A percentile compares a stretch with the other conserved stretches of the same genome.
These are phyloP conservation scores for Tenthredo amoena DNA, from an alignment of 2,888 invertebrate species.

Conservation along the genomic window DNA sequence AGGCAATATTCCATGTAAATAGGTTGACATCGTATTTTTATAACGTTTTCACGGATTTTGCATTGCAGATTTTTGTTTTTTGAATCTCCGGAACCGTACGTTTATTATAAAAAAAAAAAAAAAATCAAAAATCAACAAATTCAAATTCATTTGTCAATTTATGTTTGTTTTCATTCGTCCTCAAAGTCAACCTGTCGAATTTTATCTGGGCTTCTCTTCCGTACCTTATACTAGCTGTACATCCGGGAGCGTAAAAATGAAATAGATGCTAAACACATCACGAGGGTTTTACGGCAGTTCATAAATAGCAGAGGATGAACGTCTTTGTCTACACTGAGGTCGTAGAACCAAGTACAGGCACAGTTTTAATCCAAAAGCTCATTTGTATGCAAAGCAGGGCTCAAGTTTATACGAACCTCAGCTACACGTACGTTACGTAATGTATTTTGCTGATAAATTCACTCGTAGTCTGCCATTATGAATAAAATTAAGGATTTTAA, in stretches of 20 bases:
- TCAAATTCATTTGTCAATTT: neutral
- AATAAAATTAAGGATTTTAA: slow-evolving; percentile 42
- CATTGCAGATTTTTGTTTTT: neutral
- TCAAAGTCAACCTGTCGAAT: neutral
- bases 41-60: neutral
- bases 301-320: slow-evolving; percentile 42
- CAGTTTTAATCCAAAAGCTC: slow-evolving; percentile 64
- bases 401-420: slow-evolving; percentile 54
- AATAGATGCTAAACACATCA: slow-evolving; percentile 38
- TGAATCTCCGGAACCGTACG: neutral
- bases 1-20: neutral
- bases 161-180: neutral
- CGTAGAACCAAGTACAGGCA: slow-evolving; percentile 51
- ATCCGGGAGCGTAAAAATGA: slow-evolving; percentile 7
- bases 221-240: neutral
- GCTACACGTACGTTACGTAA: slow-evolving; percentile 57
- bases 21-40: neutral
- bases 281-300: slow-evolving; percentile 40
- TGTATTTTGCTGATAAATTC: slow-evolving; percentile 57
- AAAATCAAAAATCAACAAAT: neutral
- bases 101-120: neutral
- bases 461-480: slow-evolving; percentile 41
- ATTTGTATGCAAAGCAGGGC: slow-evolving; percentile 65
- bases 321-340: slow-evolving; percentile 44
- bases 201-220: neutral